phyloP scores from a whole-genome alignment of 2,797 vertebrate species.

The Limosa lapponica region DNA sequence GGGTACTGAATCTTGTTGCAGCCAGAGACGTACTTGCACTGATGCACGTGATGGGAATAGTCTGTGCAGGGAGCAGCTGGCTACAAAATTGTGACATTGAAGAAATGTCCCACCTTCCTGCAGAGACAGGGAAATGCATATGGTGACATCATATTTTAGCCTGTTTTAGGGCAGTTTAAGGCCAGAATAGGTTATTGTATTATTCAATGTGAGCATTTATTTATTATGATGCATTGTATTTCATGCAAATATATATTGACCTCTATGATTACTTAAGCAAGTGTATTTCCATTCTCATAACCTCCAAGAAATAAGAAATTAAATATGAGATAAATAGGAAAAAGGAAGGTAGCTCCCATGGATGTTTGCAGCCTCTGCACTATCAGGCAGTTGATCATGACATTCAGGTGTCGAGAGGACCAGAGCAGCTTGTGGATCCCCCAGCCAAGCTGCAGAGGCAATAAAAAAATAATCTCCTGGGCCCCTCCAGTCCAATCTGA shows the following conservation, averaged over 20 bases:
- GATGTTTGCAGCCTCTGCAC: background rate
- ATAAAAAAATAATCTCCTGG: background rate
- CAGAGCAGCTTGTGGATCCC: background rate
- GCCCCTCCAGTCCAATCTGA: background rate
- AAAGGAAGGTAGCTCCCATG: background rate
- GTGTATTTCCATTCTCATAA: background rate
- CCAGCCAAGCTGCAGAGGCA: background rate
- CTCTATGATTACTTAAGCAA: background rate
- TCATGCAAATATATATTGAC: background rate
- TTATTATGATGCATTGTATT: background rate
- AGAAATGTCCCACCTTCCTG: background rate
- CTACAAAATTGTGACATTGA: background rate
- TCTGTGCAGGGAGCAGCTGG: background rate
- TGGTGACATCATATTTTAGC: background rate
- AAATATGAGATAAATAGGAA: background rate
- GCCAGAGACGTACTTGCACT: background rate
- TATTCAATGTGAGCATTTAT: background rate
- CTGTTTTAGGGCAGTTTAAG: background rate
- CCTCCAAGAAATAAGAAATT: background rate
- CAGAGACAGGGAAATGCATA: background rate
- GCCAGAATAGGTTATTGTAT: background rate
- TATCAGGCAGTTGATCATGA: background rate
- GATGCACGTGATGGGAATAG: background rate
- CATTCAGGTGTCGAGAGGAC: background rate
- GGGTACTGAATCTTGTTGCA: accelerated